A percentile compares a stretch with the other conserved stretches of the same genome.
phyloP scores from a whole-genome alignment of 2,888 invertebrate species.

The Noctua janthina region DNA sequence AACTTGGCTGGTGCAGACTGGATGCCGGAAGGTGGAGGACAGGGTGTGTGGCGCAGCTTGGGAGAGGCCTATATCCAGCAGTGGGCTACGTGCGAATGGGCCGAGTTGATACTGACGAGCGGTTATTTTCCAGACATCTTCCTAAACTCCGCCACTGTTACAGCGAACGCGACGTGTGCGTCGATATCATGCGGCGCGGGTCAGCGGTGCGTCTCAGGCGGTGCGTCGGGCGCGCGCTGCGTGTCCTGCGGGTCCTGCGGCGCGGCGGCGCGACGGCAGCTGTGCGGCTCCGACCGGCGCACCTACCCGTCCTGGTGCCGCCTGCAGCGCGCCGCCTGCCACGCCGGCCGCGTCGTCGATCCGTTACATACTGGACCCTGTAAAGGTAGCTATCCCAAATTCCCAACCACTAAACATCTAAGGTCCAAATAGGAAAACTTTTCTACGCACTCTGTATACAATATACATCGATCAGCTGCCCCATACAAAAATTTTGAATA shows the following conservation, averaged over 20 bases:
- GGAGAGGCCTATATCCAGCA: not conserved
- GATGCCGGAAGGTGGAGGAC: not conserved
- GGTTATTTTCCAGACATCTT: not conserved
- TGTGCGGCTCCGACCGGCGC: slow-evolving; percentile 94
- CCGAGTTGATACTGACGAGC: not conserved
- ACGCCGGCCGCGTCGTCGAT: slow-evolving; percentile 93
- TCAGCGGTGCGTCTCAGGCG: slow-evolving; percentile 85
- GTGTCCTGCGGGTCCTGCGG: slow-evolving; percentile 73
- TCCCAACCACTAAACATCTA: not conserved
- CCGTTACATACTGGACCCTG: slow-evolving; percentile 93
- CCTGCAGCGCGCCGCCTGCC: slow-evolving; percentile 94
- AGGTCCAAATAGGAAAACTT: not conserved
- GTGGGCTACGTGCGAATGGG: not conserved
- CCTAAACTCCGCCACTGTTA: not conserved
- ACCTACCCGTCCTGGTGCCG: slow-evolving; percentile 95
- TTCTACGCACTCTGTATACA: not conserved
- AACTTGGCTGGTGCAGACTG: not conserved
- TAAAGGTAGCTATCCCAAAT: slow-evolving; percentile 74
- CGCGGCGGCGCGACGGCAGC: slow-evolving; percentile 78
- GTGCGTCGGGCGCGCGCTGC: slow-evolving; percentile 84
- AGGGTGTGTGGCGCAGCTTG: too few species aligned
- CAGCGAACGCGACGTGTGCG: slow-evolving; percentile 87
- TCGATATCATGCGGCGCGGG: slow-evolving; percentile 80
- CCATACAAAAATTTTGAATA: not conserved
- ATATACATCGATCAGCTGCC: not conserved